These are phyloP conservation scores for Gonatopus flavifemur DNA, from an alignment of 1,140 invertebrate species.

Conservation along the genomic window DNA sequence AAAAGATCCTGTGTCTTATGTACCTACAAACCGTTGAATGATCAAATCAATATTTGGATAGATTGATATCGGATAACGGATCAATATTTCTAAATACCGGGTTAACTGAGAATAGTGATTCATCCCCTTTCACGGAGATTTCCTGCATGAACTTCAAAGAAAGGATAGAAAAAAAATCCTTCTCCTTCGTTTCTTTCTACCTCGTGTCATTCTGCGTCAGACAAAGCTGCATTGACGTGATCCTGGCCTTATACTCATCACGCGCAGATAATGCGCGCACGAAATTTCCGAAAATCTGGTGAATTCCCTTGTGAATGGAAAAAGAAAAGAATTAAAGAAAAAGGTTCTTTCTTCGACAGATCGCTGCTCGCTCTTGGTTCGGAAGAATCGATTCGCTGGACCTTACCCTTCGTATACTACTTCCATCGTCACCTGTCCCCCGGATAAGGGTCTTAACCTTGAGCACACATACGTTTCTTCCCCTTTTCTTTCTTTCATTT, in stretches of 20 bases:
- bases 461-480: too few species aligned
- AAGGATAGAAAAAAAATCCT: conserved; percentile 27
- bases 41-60: conserved; percentile 45
- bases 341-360: conserved; percentile 28
- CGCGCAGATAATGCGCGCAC: conserved; percentile 21
- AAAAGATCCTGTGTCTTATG: too few species aligned
- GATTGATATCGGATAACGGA: conserved; percentile 22
- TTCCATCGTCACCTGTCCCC: conserved; percentile 16
- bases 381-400: conserved; percentile 19
- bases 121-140: conserved; percentile 30
- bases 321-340: conserved; percentile 24
- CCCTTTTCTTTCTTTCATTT: too few species aligned
- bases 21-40: conserved; percentile 5
- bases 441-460: too few species aligned
- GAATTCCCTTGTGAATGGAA: conserved; percentile 19
- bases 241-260: conserved; percentile 5
- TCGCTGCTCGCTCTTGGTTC: conserved; percentile 27
- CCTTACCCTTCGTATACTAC: conserved; percentile 11
- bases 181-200: conserved; percentile 9
- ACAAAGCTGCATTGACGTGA: conserved; percentile 23
- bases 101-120: conserved; percentile 29
- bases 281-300: conserved; percentile 43
- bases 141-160: conserved; percentile 2
- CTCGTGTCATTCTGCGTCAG: conserved; percentile 25
- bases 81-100: conserved; percentile 49